phyloP scores from a whole-genome alignment of 2,888 invertebrate genomes.

The Amiota mariae region DNA sequence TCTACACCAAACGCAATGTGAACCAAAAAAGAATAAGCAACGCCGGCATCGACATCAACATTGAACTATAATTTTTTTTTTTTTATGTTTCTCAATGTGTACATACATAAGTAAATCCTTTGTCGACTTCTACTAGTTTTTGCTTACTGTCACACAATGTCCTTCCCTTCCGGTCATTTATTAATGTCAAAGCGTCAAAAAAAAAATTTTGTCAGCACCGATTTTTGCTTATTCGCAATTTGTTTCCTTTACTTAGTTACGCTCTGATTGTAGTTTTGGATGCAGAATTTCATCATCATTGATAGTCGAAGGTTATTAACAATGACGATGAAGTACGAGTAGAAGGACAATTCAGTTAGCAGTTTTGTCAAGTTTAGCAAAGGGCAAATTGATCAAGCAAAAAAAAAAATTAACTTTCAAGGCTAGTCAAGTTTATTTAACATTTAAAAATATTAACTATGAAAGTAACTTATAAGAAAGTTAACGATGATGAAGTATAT shows the following conservation, averaged over 20 bases:
- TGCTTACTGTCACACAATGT: conserved; percentile 60
- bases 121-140: conserved; percentile 15
- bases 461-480: no score
- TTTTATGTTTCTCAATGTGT: not conserved
- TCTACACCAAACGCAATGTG: not conserved
- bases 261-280: not conserved
- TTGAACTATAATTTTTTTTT: conserved; percentile 35
- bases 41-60: conserved; percentile 37
- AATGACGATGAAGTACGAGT: no score
- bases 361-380: not conserved
- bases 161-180: conserved; percentile 67
- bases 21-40: not conserved
- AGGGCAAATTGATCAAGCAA: no score
- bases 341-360: not conserved
- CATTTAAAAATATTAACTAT: no score
- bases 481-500: no score
- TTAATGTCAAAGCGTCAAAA: conserved; percentile 58
- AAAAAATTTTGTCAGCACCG: conserved; percentile 14
- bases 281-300: conserved; percentile 1
- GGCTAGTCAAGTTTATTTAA: no score
- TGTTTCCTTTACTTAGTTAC: conserved; percentile 22
- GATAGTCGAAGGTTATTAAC: conserved; percentile 43
- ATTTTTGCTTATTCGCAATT: conserved; percentile 47
- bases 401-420: no score
- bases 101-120: not conserved